Conservation (phyloP, 92 coral and sea anemone genomes). For the Diadumene lineata region DNA sequence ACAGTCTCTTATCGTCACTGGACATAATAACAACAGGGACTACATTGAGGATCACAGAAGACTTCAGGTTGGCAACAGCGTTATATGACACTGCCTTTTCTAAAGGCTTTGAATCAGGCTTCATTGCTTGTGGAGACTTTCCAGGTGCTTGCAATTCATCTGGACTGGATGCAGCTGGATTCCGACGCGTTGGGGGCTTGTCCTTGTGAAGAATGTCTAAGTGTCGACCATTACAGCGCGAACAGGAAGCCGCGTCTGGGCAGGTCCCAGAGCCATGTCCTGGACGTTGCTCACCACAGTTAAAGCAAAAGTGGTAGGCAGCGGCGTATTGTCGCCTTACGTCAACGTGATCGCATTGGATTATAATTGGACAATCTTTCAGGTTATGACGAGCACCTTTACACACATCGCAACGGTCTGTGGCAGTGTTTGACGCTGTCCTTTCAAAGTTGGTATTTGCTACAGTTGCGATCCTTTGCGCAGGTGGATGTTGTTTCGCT, state of each 20-base stretch:
- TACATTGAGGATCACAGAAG: slow-evolving; percentile 21
- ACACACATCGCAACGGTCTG: slow-evolving; percentile 13
- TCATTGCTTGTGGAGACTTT: slow-evolving; percentile 6
- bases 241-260: slow-evolving; percentile 58
- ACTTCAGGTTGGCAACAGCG: not conserved
- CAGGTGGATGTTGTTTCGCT: not conserved
- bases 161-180: not conserved
- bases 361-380: slow-evolving; percentile 38
- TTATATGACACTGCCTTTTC: slow-evolving; percentile 19
- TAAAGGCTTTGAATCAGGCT: not conserved
- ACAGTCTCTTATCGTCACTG: slow-evolving; percentile 14
- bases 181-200: slow-evolving; percentile 18
- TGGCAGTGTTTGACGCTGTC: not conserved
- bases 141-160: not conserved
- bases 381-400: slow-evolving; percentile 24
- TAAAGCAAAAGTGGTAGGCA: slow-evolving; percentile 49
- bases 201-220: slow-evolving; percentile 43
- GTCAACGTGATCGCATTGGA: slow-evolving; percentile 33
- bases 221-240: slow-evolving; percentile 50
- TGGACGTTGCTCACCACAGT: slow-evolving; percentile 43
- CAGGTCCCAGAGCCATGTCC: slow-evolving; percentile 48
- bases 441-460: not conserved
- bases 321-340: slow-evolving; percentile 49
- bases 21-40: slow-evolving; percentile 31
- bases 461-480: not conserved